Evolutionary conservation across 2,888 invertebrate genomes (phyloP), one percentile per base, ranked within the genome.

Genomic region (Lutraria lutraria): DNA sequence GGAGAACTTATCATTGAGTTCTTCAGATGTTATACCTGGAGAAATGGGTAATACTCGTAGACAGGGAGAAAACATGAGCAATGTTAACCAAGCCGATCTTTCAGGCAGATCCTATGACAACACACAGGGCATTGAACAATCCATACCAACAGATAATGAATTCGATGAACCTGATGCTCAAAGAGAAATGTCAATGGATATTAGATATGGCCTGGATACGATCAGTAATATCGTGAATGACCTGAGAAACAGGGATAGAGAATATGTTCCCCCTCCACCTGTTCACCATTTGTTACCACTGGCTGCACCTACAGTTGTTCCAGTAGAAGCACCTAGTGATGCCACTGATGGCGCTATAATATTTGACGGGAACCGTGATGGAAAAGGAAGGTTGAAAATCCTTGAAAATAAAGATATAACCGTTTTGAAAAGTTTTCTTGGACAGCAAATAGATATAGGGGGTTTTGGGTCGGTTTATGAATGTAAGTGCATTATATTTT

Each of bases 401-500:
- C 60, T 82, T 19, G 21, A n/a, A 16, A 43, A 54, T 10, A 16
- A 60, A 34, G 63, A 82, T 63, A 34, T 82, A 4, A 29, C 34
- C 0, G 60, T 31, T 60, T 82, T 82, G 60, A 0, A 60, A 29
- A 31, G 31, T 10, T 60, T 31, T 82, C 21, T 21, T 16, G 2
- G 21, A 0, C 12, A 82, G 34, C 25, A 60, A 25, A 43, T 34
- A 63, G 34, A 16, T 63, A n/a, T 13, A 34, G 82, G 82, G 34
- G 82, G 82, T 63, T 82, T 34, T 63, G 82, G 82, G 16, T 31
- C 60, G 15, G 63, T 82, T 21, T 82, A 60, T 60, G 29, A 34
- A 13, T 34, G 82, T 82, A 82, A 82, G 82, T 60, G 8, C 2
- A 4, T 43, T 43, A 43, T 43, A 4, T 43, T 43, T 43, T 4